These are phyloP conservation scores for Epinotia nisella DNA, from an alignment of 2,888 invertebrate species.

Conservation along the genomic window DNA sequence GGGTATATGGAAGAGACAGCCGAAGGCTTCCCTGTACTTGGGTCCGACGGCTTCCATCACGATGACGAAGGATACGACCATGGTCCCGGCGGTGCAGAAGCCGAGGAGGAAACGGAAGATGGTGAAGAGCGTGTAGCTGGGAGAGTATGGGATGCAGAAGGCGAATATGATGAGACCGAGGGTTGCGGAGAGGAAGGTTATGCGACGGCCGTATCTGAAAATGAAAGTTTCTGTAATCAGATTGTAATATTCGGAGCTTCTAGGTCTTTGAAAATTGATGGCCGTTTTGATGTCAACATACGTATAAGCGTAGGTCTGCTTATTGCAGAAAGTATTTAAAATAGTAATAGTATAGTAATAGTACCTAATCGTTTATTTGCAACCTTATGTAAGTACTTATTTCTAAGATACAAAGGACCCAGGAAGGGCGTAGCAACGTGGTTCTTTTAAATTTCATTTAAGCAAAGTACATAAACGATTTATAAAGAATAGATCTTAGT, in stretches of 20 bases:
- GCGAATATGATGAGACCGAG: slow-evolving; percentile 87
- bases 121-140: slow-evolving; percentile 85
- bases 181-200: slow-evolving; percentile 88
- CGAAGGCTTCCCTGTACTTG: slow-evolving; percentile 79
- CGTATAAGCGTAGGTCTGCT: too few species aligned
- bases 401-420: too few species aligned
- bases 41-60: slow-evolving; percentile 87
- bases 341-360: too few species aligned
- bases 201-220: slow-evolving; percentile 89
- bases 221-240: slow-evolving; percentile 22
- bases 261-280: too few species aligned
- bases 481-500: too few species aligned
- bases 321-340: too few species aligned
- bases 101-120: slow-evolving; percentile 88
- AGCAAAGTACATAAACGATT: too few species aligned
- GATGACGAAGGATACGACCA: slow-evolving; percentile 90
- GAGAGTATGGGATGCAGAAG: slow-evolving; percentile 87
- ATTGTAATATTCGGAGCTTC: not conserved
- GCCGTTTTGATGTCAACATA: too few species aligned
- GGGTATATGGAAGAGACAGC: slow-evolving; percentile 88
- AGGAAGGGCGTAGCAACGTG: too few species aligned
- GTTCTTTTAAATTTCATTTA: too few species aligned
- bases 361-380: too few species aligned
- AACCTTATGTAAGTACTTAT: too few species aligned
- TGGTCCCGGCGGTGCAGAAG: slow-evolving; percentile 91